Conservation (phyloP, 2,797 vertebrate species). For the Syngnathus rostellatus region DNA sequence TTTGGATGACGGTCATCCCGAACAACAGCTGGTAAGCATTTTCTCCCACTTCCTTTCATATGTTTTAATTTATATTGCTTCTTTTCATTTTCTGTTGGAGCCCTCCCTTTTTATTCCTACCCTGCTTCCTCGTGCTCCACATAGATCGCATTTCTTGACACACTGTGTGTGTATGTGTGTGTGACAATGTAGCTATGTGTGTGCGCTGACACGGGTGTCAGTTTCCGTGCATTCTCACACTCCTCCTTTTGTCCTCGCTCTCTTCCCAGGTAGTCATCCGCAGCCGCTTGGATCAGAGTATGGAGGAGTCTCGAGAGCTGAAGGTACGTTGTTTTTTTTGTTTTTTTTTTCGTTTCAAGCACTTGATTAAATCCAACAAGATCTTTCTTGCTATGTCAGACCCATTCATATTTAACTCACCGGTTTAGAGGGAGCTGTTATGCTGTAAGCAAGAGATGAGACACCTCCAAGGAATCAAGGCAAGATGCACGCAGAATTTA, state of each 20-base stretch:
- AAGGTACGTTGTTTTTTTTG: slow-evolving; percentile 76
- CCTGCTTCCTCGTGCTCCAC: slow-evolving; percentile 32
- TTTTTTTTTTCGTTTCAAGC: background rate
- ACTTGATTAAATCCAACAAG: background rate
- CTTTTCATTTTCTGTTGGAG: background rate
- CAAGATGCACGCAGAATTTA: slow-evolving; percentile 45
- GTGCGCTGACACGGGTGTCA: slow-evolving; percentile 50
- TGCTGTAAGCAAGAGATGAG: slow-evolving; percentile 89
- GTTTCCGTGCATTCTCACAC: slow-evolving; percentile 40
- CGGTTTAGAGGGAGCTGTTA: slow-evolving; percentile 81
- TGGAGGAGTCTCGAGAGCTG: slow-evolving; percentile 86
- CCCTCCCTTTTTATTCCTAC: slow-evolving; percentile 2
- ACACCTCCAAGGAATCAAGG: slow-evolving; percentile 91
- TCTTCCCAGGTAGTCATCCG: slow-evolving; percentile 78
- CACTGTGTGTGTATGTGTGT: slow-evolving; percentile 1
- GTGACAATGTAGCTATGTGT: slow-evolving; percentile 10
- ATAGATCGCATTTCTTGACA: slow-evolving; percentile 52
- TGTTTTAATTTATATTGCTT: background rate
- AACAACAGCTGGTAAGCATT: slow-evolving; percentile 85
- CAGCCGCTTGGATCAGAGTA: slow-evolving; percentile 90
- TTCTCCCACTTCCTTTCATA: background rate
- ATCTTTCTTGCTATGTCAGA: too few relatives aligned
- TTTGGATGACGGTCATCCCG: slow-evolving; percentile 73
- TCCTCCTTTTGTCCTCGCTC: slow-evolving; percentile 11
- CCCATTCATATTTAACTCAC: slow-evolving; percentile 27